These are phyloP conservation scores for Monodelphis domestica DNA, from an alignment of 2,797 vertebrate species.

Conservation along the genomic window DNA sequence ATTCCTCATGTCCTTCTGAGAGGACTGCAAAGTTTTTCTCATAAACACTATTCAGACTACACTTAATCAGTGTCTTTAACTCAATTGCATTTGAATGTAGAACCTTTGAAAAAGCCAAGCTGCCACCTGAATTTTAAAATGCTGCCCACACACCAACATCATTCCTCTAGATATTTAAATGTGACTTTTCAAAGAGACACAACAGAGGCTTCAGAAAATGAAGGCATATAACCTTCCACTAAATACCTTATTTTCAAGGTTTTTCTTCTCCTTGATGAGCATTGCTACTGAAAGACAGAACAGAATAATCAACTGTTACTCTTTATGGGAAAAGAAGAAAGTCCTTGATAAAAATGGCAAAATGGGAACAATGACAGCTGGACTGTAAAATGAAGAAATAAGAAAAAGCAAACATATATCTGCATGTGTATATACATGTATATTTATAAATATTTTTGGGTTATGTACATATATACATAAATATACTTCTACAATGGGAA, in stretches of 20 bases:
- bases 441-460: too few relatives aligned
- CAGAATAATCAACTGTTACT: slow-evolving; percentile 41
- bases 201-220: slow-evolving; percentile 38
- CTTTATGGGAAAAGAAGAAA: slow-evolving; percentile 55
- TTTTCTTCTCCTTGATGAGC: slow-evolving; percentile 44
- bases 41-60: slow-evolving; percentile 46
- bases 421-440: not conserved
- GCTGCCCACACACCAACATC: slow-evolving; percentile 46
- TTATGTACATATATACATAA: slow-evolving; percentile 38
- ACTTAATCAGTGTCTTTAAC: slow-evolving; percentile 52
- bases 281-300: slow-evolving; percentile 44
- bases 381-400: slow-evolving; percentile 63
- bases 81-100: slow-evolving; percentile 48
- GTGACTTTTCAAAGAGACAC: slow-evolving; percentile 54
- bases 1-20: not conserved
- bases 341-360: slow-evolving; percentile 29
- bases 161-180: slow-evolving; percentile 62
- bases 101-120: slow-evolving; percentile 48
- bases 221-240: slow-evolving; percentile 43
- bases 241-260: slow-evolving; percentile 61
- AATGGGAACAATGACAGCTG: slow-evolving; percentile 38
- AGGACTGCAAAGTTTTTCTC: slow-evolving; percentile 43
- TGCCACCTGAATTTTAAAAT: slow-evolving; percentile 52
- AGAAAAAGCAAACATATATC: slow-evolving; percentile 52
- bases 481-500: slow-evolving; percentile 48